Base-by-base conservation (phyloP, 64 coral and sea anemone genomes). In the Orbicella faveolata region DNA sequence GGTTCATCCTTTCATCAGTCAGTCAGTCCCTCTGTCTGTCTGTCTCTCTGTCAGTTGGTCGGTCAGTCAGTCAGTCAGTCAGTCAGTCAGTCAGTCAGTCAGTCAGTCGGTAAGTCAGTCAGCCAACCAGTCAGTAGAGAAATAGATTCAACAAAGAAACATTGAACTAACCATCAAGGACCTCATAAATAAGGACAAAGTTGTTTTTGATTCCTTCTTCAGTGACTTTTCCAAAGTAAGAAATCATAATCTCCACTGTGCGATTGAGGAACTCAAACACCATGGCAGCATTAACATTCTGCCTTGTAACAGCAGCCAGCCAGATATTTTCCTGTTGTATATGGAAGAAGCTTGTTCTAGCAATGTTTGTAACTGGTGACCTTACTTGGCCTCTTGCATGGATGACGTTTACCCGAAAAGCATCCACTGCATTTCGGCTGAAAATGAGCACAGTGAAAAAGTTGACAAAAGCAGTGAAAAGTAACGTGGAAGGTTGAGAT, bases 191-290 rank as follows among this genome's bases (percentile, higher is more conserved):
- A 35, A 99, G 89, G 33, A 99, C 97, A 98, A 99, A 99, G 68
- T 99, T 99, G 80, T 99, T 99, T 86, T 99, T 99, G 79, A 99
- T 94, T 48, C 93, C 93, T 70, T 99, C 97, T 39, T 99, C 97
- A 35, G 97, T 99, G 34, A 99, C 91, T 93, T 99, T 99, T 34
- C 97, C 94, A 91, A 99, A 99, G 84, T 99, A 99, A 1, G 97
- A 95, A 59, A 91, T 93, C 97, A 99, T 99, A 61, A 99, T 95
- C 52, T 99, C 97, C 16, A 99, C 97, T 48, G 91, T 93, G 57
- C 94, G 93, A 81, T 90, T 91, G 37, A 99, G 57, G 80, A 99
- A 99, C 80, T 99, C 97, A 93, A 99, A 99, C 9, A 99, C 97
- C 94, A 99, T 87, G 0, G 97, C 97, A 70, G 97, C 97, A 94